Evolutionary conservation across 1,140 invertebrate genomes (phyloP), one percentile per base, ranked within the genome.

Genomic region (Dolichoris vasculosae): DNA sequence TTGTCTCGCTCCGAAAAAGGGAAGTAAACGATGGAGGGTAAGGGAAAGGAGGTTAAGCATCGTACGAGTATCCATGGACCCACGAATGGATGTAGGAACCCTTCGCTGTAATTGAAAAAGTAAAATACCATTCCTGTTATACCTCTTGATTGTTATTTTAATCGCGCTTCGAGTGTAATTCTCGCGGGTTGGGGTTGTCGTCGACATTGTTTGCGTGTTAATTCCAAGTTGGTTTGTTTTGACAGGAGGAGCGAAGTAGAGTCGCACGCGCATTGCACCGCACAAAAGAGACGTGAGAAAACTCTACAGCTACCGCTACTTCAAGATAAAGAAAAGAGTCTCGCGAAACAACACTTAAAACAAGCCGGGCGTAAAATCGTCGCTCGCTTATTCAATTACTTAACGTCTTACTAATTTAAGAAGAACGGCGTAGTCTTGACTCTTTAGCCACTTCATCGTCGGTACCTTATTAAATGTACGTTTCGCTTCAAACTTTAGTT

Each of bases 381-480:
- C 82, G 20, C 32, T 77, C 82, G 40, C n/a, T 83, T 48, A 77
- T 83, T 64, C 75, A 83, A 83, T 83, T 83, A 83, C 82, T 83
- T 64, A 63, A 83, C 73, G 75, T 83, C 73, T 77, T 67, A 77
- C 75, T 83, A 83, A 83, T 83, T 77, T 77, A 77, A 46, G 59
- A 51, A 67, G 30, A 83, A 35, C 32, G 63, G 13, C 40, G 63
- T 32, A 23, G 15, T n/a, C 69, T 73, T 13, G 38, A 26, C 38
- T 38, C 23, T 4, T 4, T 13, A 59, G 55, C 64, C 63, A 32
- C 79, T 71, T 51, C 64, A 26, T 51, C n/a, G 13, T 51, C 32
- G 20, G 23, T 32, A 23, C n/a, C 80, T 81, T 67, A 81, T 69
- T 81, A 81, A 81, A 81, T 48, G 40, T 48, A 23, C 63, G 2